Percentiles rank a stretch among this genome's conserved stretches.
Conservation (phyloP, 2,888 invertebrate species). For the Megastigmus dorsalis region DNA sequence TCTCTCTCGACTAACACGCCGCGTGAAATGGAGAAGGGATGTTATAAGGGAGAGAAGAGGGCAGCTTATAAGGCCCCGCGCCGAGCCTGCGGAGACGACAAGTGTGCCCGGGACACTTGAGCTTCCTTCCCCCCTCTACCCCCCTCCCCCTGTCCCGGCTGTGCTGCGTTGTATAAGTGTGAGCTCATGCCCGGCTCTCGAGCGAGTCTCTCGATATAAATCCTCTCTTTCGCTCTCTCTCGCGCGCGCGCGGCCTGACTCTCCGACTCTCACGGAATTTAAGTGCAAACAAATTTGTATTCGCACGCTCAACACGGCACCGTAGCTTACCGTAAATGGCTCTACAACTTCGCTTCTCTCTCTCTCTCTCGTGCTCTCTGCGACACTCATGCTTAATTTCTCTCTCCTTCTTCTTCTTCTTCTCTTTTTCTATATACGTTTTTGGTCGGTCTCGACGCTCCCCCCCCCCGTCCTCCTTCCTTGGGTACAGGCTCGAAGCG, state of each 20-base stretch:
- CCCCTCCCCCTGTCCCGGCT: no score
- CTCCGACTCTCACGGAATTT: constrained; percentile 66
- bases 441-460: no score
- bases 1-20: no score
- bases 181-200: no score
- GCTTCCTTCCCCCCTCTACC: constrained; percentile 50
- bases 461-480: no score
- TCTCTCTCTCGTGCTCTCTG: not conserved
- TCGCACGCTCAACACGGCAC: constrained; percentile 70
- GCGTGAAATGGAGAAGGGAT: constrained; percentile 67
- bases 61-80: constrained; percentile 49
- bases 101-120: constrained; percentile 55
- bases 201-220: constrained; percentile 63
- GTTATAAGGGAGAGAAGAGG: constrained; percentile 49
- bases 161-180: not conserved
- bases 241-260: constrained; percentile 56
- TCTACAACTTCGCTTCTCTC: constrained; percentile 64
- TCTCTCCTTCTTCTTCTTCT: not conserved
- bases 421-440: not conserved
- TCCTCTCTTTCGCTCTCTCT: constrained; percentile 58
- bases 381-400: no score
- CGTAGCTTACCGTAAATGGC: constrained; percentile 71
- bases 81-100: constrained; percentile 36
- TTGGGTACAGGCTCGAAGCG: not conserved
- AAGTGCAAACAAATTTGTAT: constrained; percentile 74